Evolutionary conservation across 2,797 vertebrate species (phyloP).

Genomic region (Anomalospiza imberbis): DNA sequence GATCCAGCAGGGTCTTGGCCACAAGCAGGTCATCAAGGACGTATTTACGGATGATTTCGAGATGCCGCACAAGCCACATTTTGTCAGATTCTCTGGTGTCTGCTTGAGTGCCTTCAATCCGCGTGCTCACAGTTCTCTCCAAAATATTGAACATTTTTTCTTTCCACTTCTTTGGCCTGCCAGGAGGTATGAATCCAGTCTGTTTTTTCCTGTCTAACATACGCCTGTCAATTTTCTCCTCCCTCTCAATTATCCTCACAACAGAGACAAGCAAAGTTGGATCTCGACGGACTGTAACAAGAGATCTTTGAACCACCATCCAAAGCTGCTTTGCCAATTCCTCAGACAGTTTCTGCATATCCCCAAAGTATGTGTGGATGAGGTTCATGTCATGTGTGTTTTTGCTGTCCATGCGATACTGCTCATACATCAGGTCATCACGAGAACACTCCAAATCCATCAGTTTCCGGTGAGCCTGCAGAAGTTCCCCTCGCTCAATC

Average conservation of each 20-base stretch:
- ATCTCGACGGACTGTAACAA: slow-evolving; percentile 90
- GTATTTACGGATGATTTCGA: slow-evolving; percentile 93
- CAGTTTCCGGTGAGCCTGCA: slow-evolving; percentile 91
- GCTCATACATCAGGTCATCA: slow-evolving; percentile 96
- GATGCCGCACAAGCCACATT: slow-evolving; percentile 97
- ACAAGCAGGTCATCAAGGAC: slow-evolving; percentile 90
- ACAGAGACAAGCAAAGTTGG: slow-evolving; percentile 95
- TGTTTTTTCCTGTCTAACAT: slow-evolving; percentile 94
- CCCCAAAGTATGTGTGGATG: slow-evolving; percentile 90
- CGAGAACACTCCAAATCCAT: slow-evolving; percentile 97
- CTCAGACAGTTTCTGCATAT: slow-evolving; percentile 90
- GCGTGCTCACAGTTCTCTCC: slow-evolving; percentile 88
- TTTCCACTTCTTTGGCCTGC: slow-evolving; percentile 94
- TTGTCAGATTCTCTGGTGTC: slow-evolving; percentile 92
- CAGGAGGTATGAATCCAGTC: slow-evolving; percentile 91
- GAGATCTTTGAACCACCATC: slow-evolving; percentile 93
- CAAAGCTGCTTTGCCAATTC: slow-evolving; percentile 94
- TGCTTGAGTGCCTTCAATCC: slow-evolving; percentile 92
- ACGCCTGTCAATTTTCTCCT: slow-evolving; percentile 92
- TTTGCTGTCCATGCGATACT: slow-evolving; percentile 95
- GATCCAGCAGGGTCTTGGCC: slow-evolving; percentile 91
- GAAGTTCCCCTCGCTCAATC: slow-evolving; percentile 88
- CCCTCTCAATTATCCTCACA: slow-evolving; percentile 95
- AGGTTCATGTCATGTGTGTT: slow-evolving; percentile 94
- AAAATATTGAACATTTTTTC: slow-evolving; percentile 90